A percentile compares a stretch with the other conserved stretches of the same genome.
phyloP scores from a whole-genome alignment of 1,140 invertebrate species.

The Chymomyza costata region DNA sequence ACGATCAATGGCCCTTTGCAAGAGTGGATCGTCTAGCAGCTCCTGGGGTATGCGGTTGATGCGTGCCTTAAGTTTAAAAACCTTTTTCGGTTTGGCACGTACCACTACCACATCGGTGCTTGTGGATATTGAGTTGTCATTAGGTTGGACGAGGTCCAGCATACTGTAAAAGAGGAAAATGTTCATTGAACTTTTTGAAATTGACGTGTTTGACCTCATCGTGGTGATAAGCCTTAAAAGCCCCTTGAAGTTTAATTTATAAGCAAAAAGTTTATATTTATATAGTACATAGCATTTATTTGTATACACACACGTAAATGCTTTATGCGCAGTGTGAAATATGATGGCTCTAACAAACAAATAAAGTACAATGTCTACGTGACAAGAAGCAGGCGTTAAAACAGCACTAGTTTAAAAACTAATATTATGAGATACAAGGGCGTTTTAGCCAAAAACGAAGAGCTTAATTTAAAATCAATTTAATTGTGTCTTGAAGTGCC shows the following conservation, averaged over 20 bases:
- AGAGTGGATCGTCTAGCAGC: conserved; percentile 85
- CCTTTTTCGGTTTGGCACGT: conserved; percentile 85
- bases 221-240: too few species aligned
- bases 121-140: conserved; percentile 14
- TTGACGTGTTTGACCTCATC: too few species aligned
- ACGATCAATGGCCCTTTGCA: conserved; percentile 83
- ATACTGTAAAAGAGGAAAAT: conserved; percentile 29
- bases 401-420: too few species aligned
- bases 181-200: too few species aligned
- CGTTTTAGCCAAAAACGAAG: too few species aligned
- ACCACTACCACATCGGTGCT: conserved; percentile 79
- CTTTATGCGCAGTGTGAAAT: neutral
- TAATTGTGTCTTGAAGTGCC: too few species aligned
- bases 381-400: too few species aligned
- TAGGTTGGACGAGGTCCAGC: conserved; percentile 64
- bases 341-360: too few species aligned
- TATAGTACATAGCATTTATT: neutral
- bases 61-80: conserved; percentile 83
- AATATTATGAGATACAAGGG: too few species aligned
- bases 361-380: too few species aligned
- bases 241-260: too few species aligned
- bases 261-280: neutral
- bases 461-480: too few species aligned
- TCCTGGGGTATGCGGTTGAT: conserved; percentile 90
- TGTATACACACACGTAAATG: neutral